Conservation (phyloP, 2,888 invertebrate species). For the Coremacera marginata region DNA sequence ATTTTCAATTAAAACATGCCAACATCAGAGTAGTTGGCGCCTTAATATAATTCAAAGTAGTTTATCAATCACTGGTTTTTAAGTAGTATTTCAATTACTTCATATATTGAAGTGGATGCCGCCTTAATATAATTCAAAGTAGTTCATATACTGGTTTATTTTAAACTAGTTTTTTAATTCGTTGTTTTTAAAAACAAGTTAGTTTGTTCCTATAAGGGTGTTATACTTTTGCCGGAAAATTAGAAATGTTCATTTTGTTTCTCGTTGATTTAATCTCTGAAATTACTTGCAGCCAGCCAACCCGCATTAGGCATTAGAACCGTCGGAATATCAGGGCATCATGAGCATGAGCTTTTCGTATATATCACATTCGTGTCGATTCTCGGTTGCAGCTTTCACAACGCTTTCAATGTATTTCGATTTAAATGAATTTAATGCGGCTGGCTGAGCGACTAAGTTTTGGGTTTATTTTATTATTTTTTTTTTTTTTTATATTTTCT, state of each 20-base stretch:
- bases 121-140: too few species aligned
- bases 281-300: conserved; percentile 25
- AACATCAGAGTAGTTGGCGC: too few species aligned
- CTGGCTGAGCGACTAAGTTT: background rate
- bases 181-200: too few species aligned
- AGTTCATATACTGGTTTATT: too few species aligned
- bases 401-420: conserved; percentile 12
- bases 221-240: conserved; percentile 41
- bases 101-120: too few species aligned
- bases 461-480: background rate
- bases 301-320: conserved; percentile 8
- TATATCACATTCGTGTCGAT: background rate
- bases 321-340: background rate
- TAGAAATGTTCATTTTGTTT: conserved; percentile 27
- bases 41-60: too few species aligned
- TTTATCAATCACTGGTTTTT: too few species aligned
- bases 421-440: conserved; percentile 21
- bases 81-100: too few species aligned
- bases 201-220: too few species aligned
- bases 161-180: too few species aligned
- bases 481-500: too few species aligned
- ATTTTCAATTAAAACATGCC: too few species aligned
- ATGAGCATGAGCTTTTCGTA: background rate
- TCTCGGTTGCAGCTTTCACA: background rate
- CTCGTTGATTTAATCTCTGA: conserved; percentile 37